Percentiles rank a stretch among this genome's conserved stretches.
phyloP scores from a whole-genome alignment of 2,888 invertebrate species.

The Leptinotarsa juncta region DNA sequence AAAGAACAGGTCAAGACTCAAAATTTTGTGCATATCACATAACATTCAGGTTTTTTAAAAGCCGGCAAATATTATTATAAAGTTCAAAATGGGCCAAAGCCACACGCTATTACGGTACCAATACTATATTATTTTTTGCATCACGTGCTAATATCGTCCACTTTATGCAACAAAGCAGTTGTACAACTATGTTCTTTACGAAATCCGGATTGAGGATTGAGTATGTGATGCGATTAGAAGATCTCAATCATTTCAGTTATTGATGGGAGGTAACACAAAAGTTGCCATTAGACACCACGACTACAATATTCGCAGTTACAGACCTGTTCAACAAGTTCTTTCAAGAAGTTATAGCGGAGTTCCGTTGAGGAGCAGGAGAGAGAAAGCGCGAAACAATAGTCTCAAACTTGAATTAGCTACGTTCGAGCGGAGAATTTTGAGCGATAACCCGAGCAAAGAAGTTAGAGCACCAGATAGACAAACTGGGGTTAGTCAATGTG shows the following conservation, averaged over 20 bases:
- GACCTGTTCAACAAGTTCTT: conserved; percentile 19
- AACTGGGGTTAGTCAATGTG: conserved; percentile 56
- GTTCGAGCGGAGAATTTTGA: conserved; percentile 67
- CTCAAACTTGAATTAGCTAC: conserved; percentile 67
- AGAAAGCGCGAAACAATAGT: conserved; percentile 60
- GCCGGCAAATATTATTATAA: conserved; percentile 1
- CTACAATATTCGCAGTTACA: background rate
- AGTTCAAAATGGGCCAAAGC: conserved; percentile 5
- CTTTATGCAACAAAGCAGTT: too few relatives aligned
- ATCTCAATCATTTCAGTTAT: too few relatives aligned
- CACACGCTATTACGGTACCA: background rate
- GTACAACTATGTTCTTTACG: too few relatives aligned
- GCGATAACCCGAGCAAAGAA: conserved; percentile 65
- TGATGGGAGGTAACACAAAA: too few relatives aligned
- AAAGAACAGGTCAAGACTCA: conserved; percentile 6
- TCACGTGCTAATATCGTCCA: too few relatives aligned
- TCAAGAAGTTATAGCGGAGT: conserved; percentile 3
- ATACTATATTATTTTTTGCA: too few relatives aligned
- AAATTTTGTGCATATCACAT: conserved; percentile 11
- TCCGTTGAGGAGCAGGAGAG: conserved; percentile 28
- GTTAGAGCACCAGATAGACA: conserved; percentile 59
- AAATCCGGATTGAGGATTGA: too few relatives aligned
- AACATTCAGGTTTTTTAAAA: conserved; percentile 2
- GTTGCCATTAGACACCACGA: too few relatives aligned
- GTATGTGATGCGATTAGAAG: too few relatives aligned